Evolutionary conservation across 2,888 invertebrate species (phyloP).

Genomic region (Ernsta delagoae): DNA sequence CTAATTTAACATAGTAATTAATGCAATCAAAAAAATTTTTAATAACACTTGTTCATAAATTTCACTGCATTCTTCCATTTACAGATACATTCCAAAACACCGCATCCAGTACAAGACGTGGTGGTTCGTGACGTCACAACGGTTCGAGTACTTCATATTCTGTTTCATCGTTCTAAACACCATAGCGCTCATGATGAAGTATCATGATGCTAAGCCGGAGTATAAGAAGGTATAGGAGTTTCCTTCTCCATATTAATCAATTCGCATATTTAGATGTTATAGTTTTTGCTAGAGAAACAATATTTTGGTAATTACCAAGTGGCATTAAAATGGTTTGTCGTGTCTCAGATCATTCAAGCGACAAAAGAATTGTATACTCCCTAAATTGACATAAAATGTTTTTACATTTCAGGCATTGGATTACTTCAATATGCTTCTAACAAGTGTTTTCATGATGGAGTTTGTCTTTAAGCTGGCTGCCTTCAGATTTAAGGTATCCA

Average conservation of each 20-base stretch:
- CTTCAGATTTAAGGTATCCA: slow-evolving; percentile 95
- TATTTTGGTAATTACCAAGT: too few species aligned
- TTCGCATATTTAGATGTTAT: too few species aligned
- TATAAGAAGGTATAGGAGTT: slow-evolving; percentile 86
- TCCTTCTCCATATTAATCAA: too few species aligned
- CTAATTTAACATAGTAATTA: too few species aligned
- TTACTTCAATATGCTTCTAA: slow-evolving; percentile 97
- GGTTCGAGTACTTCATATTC: slow-evolving; percentile 99
- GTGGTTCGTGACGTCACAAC: slow-evolving; percentile 99
- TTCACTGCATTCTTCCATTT: too few species aligned
- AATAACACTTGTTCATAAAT: too few species aligned
- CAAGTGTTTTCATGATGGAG: slow-evolving; percentile 98
- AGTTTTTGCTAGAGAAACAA: too few species aligned
- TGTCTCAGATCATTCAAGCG: too few species aligned
- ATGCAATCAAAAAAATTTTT: too few species aligned
- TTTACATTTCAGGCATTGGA: slow-evolving; percentile 87
- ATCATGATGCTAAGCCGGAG: slow-evolving; percentile 90
- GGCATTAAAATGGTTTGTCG: too few species aligned
- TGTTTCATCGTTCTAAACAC: slow-evolving; percentile 98
- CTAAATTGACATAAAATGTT: background rate
- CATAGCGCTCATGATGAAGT: slow-evolving; percentile 98
- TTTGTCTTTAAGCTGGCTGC: slow-evolving; percentile 99
- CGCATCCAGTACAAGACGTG: slow-evolving; percentile 97
- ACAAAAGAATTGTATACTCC: too few species aligned
- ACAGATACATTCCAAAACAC: slow-evolving; percentile 98